Evolutionary conservation across 2,113 vertebrate genomes (phyloP).

Genomic region (Penelope pileata): DNA sequence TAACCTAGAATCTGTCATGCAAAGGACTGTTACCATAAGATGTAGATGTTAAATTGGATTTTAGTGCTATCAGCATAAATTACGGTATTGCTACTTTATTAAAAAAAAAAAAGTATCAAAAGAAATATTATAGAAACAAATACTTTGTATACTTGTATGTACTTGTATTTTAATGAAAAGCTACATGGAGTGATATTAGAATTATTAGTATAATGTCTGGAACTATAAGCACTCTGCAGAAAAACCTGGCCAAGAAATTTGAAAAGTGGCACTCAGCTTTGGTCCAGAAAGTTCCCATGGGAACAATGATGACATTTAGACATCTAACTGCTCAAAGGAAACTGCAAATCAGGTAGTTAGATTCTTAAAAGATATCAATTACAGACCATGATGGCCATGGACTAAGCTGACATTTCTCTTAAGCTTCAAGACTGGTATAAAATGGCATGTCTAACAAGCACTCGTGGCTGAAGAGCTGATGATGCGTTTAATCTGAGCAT

Average conservation of each 20-base stretch:
- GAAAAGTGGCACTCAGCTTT: neutral
- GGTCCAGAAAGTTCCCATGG: neutral
- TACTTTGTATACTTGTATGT: neutral
- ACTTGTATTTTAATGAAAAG: neutral
- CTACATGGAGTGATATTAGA: neutral
- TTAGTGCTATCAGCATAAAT: neutral
- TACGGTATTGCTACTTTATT: neutral
- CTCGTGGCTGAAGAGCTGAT: neutral
- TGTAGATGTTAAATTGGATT: neutral
- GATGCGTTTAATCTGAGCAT: neutral
- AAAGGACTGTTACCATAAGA: neutral
- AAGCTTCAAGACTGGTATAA: neutral
- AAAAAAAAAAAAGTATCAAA: neutral
- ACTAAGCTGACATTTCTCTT: slow-evolving; percentile 10
- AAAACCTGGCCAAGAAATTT: neutral
- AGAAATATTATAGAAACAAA: neutral
- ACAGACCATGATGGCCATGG: neutral
- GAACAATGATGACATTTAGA: neutral
- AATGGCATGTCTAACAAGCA: slow-evolving; percentile 21
- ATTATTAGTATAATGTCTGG: neutral
- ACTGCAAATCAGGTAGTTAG: neutral
- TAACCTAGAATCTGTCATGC: neutral
- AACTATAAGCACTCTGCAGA: neutral
- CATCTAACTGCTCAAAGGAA: neutral
- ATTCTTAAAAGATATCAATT: neutral